Evolutionary conservation across 2,113 vertebrate genomes (phyloP).

Genomic region (Mionectes macconnelli): DNA sequence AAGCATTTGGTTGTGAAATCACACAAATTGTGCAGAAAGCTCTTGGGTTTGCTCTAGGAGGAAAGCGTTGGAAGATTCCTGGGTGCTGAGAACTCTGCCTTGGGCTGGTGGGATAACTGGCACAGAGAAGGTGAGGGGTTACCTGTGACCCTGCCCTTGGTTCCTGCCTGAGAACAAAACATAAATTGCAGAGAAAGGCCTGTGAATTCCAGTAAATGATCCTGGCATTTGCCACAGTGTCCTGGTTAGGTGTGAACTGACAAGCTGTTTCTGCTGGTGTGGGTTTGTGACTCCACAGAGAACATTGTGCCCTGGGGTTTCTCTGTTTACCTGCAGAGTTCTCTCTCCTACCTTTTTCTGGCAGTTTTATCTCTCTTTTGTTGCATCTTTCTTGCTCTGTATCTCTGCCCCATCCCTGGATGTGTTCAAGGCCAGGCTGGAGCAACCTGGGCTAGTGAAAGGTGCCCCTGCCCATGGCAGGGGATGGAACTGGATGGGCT

Average conservation of each 20-base stretch:
- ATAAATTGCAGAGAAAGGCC: neutral
- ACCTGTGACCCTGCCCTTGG: neutral
- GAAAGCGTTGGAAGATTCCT: neutral
- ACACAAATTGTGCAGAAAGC: neutral
- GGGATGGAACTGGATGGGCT: neutral
- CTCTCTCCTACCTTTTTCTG: neutral
- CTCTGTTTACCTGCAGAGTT: neutral
- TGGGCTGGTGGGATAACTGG: neutral
- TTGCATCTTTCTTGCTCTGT: rapidly evolving
- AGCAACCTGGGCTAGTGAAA: neutral
- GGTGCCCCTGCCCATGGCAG: neutral
- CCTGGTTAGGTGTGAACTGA: rapidly evolving
- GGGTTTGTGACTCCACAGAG: neutral
- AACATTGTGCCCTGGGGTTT: rapidly evolving
- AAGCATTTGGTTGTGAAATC: neutral
- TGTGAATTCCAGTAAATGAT: neutral
- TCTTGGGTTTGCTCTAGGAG: neutral
- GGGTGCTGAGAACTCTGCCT: neutral
- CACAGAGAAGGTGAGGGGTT: neutral
- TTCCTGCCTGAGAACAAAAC: neutral
- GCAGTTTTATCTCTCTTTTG: neutral
- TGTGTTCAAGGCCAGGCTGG: neutral
- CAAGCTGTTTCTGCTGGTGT: rapidly evolving
- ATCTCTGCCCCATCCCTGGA: neutral
- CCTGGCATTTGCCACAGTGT: neutral